Base-by-base conservation (phyloP, 2,888 invertebrate genomes). In the Mamestra brassicae region DNA sequence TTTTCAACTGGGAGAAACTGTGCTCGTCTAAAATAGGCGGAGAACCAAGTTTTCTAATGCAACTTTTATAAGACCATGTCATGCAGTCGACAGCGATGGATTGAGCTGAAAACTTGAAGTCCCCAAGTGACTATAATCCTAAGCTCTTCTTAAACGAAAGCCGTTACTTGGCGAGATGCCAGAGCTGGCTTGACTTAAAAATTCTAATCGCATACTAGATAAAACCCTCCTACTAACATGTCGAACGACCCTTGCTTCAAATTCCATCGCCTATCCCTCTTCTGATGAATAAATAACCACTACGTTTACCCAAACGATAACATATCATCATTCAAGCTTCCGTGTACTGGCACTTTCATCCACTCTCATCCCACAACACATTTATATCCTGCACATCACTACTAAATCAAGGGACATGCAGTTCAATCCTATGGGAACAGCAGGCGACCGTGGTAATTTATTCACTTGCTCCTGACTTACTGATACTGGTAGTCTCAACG, bases 341-440 rank as follows among this genome's bases (percentile, higher is more conserved):
- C 61, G 42, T 11, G 36, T 60, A 36, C 63, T n/a, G n/a, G n/a
- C 62, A 76, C 71, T 80, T 71, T 69, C 52, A 71, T 61, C 71
- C 52, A 50, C 64, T 45, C 57, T 15, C 38, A 70, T 74, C 58
- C 26, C 34, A 36, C 60, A 60, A 57, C 64, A 64, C 81, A 78
- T 83, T 78, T n/a, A 83, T 86, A 79, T 77, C 54, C 42, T 62
- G 71, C 66, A 81, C 71, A 76, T 69, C 78, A 67, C 73, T 80
- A 81, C 54, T 86, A 80, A 76, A 86, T 86, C 85, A 85, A 67
- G 73, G 45, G 68, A 61, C 73, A 64, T 79, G 74, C 76, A 69
- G 60, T 67, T 67, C 55, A 80, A 73, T 79, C 78, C 78, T 71
- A 77, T 74, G 73, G 70, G 77, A 63, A 67, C 71, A 47, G 52